Evolutionary conservation across 2,888 invertebrate genomes (phyloP), one percentile per base, ranked within the genome.

Genomic region (Polyommatus iphigenia): DNA sequence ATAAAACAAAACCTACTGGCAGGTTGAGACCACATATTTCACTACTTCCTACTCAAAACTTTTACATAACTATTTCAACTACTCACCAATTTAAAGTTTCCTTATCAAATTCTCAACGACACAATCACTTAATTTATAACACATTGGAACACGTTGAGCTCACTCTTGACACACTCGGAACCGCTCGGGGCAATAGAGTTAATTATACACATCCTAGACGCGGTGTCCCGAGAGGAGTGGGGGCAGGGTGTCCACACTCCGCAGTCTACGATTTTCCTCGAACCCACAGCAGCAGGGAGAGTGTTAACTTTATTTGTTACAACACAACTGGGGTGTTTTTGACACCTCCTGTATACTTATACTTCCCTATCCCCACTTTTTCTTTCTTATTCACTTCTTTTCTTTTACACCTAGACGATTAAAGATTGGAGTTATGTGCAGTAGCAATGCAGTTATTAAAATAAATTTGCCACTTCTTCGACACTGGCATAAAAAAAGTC

Each of bases 101-200:
- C 29, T 29, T 62, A 62, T 67, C 67, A 32, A 67, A 67, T 67
- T 10, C 13, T 24, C 29, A 29, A 29, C 29, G 29, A 67, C 20
- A 32, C 29, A 67, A 67, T 32, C 67, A 67, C 67, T 62, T 13
- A 67, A 75, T 50, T 24, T 75, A 75, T 67, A 67, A 72, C 36
- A 36, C 78, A 32, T 78, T 78, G 78, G 57, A 75, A 78, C 50
- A 79, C 72, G 76, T 79, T 75, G 75, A 76, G 77, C 78, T 80
- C 78, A 79, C 80, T 78, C 78, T 80, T 80, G 79, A 80, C 78
- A 79, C 79, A 78, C 78, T 80, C 79, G 79, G 80, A 82, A 82
- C 81, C 81, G 80, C 83, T 82, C 83, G 81, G 80, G 81, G 81
- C 82, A 83, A 83, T 82, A 82, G 79, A 80, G 80, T 80, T 82